Conservation (phyloP, 1,140 invertebrate genomes). For the Temnothorax longispinosus region DNA sequence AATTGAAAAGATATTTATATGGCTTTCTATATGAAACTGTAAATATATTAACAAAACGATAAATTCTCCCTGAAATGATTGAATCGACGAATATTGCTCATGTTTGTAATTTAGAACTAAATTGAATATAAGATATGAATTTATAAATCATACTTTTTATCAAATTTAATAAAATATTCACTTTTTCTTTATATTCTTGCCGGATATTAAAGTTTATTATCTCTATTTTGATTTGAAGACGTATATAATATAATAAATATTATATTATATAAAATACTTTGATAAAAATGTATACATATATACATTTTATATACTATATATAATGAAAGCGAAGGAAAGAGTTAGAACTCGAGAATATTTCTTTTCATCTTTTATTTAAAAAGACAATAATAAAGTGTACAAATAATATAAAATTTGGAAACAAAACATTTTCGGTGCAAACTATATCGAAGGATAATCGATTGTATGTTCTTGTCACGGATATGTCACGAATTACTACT, state of each 20-base stretch:
- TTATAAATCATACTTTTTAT: not conserved
- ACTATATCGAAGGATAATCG: constrained; percentile 71
- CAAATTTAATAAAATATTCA: not conserved
- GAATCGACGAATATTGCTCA: not conserved
- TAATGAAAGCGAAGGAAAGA: not conserved
- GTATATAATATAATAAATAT: not conserved
- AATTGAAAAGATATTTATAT: not conserved
- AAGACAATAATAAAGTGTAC: constrained; percentile 79
- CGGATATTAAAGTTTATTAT: not conserved
- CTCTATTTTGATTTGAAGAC: too few relatives aligned
- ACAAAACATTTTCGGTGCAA: constrained; percentile 72
- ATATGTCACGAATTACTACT: constrained; percentile 56
- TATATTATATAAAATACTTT: not conserved
- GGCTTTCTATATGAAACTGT: not conserved
- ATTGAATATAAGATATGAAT: not conserved
- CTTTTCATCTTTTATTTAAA: constrained; percentile 76
- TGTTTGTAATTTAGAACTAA: not conserved
- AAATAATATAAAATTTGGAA: constrained; percentile 78
- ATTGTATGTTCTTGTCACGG: constrained; percentile 42
- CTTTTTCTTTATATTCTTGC: not conserved
- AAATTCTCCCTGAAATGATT: not conserved
- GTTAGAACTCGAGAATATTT: not conserved
- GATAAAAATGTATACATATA: not conserved
- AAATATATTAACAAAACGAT: not conserved
- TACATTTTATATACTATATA: too few relatives aligned